Evolutionary conservation across 2,797 vertebrate genomes (phyloP).

Genomic region (Phrynocephalus forsythii): DNA sequence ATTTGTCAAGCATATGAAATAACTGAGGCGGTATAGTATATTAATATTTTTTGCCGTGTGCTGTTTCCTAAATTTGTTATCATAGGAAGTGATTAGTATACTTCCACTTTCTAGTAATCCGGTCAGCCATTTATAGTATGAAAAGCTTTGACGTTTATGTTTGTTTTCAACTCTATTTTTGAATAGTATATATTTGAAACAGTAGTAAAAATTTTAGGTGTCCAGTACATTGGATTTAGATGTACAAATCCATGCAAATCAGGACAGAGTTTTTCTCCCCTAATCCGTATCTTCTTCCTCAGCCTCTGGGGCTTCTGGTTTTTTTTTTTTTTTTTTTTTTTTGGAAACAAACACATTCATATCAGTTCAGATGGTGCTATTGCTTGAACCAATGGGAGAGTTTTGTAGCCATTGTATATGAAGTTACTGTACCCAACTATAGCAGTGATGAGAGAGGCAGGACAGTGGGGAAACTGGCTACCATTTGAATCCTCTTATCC

Average conservation of each 20-base stretch:
- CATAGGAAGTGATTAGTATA: background rate
- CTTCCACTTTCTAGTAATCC: background rate
- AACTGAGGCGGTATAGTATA: background rate
- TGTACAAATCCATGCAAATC: background rate
- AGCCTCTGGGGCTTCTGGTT: no score
- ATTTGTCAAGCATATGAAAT: background rate
- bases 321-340: no score
- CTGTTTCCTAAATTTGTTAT: background rate
- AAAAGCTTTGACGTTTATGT: conserved; percentile 3
- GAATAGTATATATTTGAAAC: background rate
- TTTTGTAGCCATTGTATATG: no score
- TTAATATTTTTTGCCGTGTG: background rate
- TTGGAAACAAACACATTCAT: no score
- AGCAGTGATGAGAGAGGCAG: no score
- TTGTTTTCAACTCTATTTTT: background rate
- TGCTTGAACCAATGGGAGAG: no score
- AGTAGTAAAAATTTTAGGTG: background rate
- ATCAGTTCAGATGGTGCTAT: no score
- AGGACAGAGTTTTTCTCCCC: no score
- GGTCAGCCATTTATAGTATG: background rate
- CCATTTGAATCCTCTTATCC: no score
- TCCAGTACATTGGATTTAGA: background rate
- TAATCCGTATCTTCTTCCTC: no score
- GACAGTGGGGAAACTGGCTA: no score
- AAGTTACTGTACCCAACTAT: no score